A percentile compares a stretch with the other conserved stretches of the same genome.
These are phyloP conservation scores for Eptatretus atami DNA, from an alignment of 2,797 vertebrate species.

Conservation along the genomic window DNA sequence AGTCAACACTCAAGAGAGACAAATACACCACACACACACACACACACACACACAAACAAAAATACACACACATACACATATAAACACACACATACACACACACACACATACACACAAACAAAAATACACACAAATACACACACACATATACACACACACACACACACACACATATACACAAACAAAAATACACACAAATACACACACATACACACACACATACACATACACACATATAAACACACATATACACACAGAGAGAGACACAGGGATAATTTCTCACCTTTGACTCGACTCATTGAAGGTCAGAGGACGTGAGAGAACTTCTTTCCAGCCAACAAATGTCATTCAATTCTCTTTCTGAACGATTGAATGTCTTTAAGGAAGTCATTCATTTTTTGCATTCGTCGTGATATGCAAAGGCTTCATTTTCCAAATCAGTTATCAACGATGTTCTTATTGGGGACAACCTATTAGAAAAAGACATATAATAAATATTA, in stretches of 20 bases:
- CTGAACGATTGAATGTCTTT: too few species aligned
- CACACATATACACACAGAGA: not conserved
- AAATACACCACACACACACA: not conserved
- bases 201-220: not conserved
- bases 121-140: not conserved
- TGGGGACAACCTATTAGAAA: too few species aligned
- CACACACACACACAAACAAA: not conserved
- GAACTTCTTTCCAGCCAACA: too few species aligned
- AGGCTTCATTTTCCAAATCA: too few species aligned
- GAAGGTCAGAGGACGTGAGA: too few species aligned
- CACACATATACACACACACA: not conserved
- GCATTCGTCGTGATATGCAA: not conserved
- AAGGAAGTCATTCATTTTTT: too few species aligned
- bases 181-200: not conserved
- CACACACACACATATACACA: not conserved
- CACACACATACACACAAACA: not conserved
- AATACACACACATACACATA: not conserved
- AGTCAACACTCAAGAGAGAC: not conserved
- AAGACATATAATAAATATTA: too few species aligned
- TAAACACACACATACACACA: not conserved
- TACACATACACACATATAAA: not conserved
- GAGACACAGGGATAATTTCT: not conserved
- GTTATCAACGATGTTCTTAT: too few species aligned
- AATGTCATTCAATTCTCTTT: too few species aligned
- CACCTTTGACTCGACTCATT: too few species aligned